phyloP scores from a whole-genome alignment of 2,888 invertebrate genomes.

The Drosophila formosana region DNA sequence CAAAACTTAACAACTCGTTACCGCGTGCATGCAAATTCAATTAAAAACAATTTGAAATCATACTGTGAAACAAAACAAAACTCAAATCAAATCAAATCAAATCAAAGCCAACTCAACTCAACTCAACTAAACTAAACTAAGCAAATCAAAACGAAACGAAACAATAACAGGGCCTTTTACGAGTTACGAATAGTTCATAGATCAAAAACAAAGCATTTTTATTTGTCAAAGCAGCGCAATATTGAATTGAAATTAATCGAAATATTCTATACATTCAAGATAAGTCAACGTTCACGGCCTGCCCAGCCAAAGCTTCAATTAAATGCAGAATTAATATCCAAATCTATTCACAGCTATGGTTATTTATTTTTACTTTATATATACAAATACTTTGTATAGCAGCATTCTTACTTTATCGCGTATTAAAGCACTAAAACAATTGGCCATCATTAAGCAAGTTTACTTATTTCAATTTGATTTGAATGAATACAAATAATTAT shows the following conservation, averaged over 20 bases:
- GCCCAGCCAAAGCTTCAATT: not conserved
- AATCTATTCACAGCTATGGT: not conserved
- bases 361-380: not conserved
- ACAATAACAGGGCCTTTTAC: not conserved
- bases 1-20: constrained; percentile 2
- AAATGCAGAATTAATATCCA: not conserved
- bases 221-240: constrained; percentile 7
- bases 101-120: not conserved
- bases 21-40: constrained; percentile 16
- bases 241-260: not conserved
- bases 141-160: constrained; percentile 1
- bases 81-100: not conserved
- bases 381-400: not conserved
- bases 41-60: constrained; percentile 3
- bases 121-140: constrained; percentile 4
- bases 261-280: not conserved
- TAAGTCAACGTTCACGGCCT: not conserved
- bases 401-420: no score
- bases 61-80: constrained; percentile 4
- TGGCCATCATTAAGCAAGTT: no score
- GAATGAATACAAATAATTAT: no score
- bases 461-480: no score
- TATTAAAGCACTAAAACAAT: no score
- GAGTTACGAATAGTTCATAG: not conserved
- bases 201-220: not conserved